Conservation (phyloP, 2,113 vertebrate genomes). For the Ursus arctos region DNA sequence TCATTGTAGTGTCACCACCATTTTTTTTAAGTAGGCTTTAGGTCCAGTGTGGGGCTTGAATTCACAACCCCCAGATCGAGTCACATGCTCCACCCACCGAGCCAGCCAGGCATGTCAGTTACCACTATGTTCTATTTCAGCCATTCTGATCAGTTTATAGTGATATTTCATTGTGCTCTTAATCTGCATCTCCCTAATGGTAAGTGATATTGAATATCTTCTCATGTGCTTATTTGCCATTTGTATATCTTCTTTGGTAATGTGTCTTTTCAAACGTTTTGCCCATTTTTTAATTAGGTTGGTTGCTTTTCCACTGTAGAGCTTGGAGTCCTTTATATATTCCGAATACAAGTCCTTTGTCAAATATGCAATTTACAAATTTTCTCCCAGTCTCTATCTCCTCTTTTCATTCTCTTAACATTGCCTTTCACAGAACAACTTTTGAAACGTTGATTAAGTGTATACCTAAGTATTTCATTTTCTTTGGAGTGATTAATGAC, state of each 20-base stretch:
- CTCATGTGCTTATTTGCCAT: not conserved
- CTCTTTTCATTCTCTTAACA: not conserved
- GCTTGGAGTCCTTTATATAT: not conserved
- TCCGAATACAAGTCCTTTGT: not conserved
- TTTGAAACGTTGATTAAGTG: not conserved
- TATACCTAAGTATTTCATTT: not conserved
- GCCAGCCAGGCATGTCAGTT: not conserved
- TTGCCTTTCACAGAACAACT: not conserved
- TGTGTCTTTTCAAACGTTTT: not conserved
- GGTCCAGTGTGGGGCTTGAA: not conserved
- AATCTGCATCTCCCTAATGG: not conserved
- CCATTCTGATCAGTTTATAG: not conserved
- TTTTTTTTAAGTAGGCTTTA: not conserved
- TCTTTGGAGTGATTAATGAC: not conserved
- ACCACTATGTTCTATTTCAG: not conserved
- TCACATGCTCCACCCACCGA: not conserved
- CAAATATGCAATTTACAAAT: not conserved
- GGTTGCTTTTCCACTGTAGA: not conserved
- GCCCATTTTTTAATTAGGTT: not conserved
- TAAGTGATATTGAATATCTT: not conserved
- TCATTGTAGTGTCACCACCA: not conserved
- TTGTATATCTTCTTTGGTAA: not conserved
- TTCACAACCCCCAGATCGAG: not conserved
- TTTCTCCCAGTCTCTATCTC: not conserved
- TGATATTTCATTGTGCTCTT: not conserved